Percentiles rank a stretch among this genome's conserved stretches.
Conservation (phyloP, 1,140 invertebrate species). For the Aradophagus sp. region DNA sequence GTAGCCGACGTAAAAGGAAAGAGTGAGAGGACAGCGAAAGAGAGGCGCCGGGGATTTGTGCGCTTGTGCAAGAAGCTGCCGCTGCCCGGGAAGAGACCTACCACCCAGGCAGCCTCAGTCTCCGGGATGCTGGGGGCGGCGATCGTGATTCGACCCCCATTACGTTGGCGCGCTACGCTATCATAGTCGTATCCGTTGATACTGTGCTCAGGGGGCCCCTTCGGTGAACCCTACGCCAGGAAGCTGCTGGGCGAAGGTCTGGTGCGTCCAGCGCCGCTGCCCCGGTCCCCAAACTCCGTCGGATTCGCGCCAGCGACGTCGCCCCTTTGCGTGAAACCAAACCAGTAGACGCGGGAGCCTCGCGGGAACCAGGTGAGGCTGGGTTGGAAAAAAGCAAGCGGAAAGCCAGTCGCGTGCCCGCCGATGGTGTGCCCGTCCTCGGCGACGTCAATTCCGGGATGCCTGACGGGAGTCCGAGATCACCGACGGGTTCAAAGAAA, state of each 20-base stretch:
- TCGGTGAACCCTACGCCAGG: slow-evolving; percentile 8
- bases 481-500: no score
- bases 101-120: slow-evolving; percentile 72
- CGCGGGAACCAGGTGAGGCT: slow-evolving; percentile 30
- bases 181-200: slow-evolving; percentile 56
- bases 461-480: no score
- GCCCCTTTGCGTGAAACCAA: slow-evolving; percentile 33
- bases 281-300: not conserved
- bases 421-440: no score
- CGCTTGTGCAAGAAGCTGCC: slow-evolving; percentile 73
- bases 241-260: not conserved
- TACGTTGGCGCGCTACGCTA: slow-evolving; percentile 64
- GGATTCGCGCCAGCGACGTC: slow-evolving; percentile 18
- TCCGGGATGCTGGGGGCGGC: slow-evolving; percentile 81
- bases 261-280: slow-evolving; percentile 2
- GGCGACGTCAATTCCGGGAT: no score
- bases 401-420: no score
- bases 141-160: slow-evolving; percentile 90
- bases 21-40: no score
- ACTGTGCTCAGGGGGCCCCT: slow-evolving; percentile 22
- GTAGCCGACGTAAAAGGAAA: slow-evolving; percentile 33
- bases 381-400: no score
- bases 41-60: slow-evolving; percentile 59
- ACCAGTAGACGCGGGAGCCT: slow-evolving; percentile 10
- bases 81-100: slow-evolving; percentile 73